Evolutionary conservation across 2,888 invertebrate genomes (phyloP).

Genomic region (Mimachlamys varia): DNA sequence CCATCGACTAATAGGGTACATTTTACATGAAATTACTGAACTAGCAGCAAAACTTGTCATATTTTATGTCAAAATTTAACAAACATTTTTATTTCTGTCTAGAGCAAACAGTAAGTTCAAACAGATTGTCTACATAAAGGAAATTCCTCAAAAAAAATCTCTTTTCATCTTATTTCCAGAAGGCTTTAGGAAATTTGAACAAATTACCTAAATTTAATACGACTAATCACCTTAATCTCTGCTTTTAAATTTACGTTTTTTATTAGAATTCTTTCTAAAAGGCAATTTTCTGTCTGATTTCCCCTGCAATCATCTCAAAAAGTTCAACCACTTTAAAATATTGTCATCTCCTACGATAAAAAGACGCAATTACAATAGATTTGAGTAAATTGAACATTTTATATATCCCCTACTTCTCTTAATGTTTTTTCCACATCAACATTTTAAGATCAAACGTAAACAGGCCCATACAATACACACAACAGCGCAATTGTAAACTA

Average conservation of each 20-base stretch:
- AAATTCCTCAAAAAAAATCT: not conserved
- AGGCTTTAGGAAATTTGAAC: not conserved
- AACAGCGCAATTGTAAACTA: constrained; percentile 17
- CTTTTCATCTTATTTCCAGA: not conserved
- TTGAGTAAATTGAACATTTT: not conserved
- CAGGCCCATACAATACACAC: not conserved
- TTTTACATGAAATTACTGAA: not conserved
- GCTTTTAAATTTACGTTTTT: not conserved
- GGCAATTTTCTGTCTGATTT: not conserved
- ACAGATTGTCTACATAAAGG: too few relatives aligned
- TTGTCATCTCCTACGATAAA: not conserved
- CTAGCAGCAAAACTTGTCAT: not conserved
- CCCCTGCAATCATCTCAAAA: not conserved
- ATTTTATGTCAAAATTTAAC: not conserved
- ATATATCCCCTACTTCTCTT: not conserved
- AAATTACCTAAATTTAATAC: not conserved
- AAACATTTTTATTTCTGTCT: not conserved
- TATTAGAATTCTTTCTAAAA: not conserved
- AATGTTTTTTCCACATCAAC: not conserved
- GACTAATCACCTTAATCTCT: not conserved
- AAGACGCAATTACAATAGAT: not conserved
- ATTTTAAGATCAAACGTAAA: not conserved
- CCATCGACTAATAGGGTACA: too few relatives aligned
- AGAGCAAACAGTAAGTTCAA: too few relatives aligned
- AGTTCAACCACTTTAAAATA: not conserved